Evolutionary conservation across 2,113 vertebrate species (phyloP).

Genomic region (Stercorarius parasiticus): DNA sequence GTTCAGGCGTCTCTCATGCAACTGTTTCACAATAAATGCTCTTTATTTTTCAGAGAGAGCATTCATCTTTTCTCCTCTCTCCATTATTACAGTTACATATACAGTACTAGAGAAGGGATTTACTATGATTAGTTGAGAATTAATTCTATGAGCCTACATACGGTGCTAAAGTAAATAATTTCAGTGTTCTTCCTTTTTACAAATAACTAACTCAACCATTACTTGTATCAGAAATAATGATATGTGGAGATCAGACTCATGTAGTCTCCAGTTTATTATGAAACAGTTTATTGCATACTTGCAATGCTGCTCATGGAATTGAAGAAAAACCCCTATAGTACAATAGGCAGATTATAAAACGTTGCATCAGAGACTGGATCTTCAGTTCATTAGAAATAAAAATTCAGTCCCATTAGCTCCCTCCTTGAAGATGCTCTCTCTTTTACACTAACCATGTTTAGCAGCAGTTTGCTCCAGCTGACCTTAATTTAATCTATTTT

Average conservation of each 20-base stretch:
- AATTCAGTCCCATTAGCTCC: conserved; percentile 9
- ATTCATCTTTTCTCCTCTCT: neutral
- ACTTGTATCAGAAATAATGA: neutral
- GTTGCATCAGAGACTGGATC: neutral
- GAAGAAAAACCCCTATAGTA: neutral
- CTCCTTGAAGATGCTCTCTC: conserved; percentile 25
- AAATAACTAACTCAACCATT: neutral
- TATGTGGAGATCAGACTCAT: neutral
- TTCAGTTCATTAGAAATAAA: conserved; percentile 35
- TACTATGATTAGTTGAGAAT: neutral
- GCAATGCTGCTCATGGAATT: neutral
- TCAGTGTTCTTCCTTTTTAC: neutral
- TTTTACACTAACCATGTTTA: conserved; percentile 35
- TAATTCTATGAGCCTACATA: neutral
- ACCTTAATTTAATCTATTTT: conserved; percentile 64
- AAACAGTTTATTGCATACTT: neutral
- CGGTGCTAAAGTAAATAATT: neutral
- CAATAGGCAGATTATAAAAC: neutral
- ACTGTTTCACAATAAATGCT: neutral
- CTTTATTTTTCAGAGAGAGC: neutral
- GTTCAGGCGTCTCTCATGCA: neutral
- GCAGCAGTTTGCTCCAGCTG: conserved; percentile 53
- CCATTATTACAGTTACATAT: neutral
- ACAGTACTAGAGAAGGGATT: neutral
- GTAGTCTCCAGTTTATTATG: neutral